These are phyloP conservation scores for Elysia crispata DNA, from an alignment of 2,888 invertebrate genomes.

Conservation along the genomic window DNA sequence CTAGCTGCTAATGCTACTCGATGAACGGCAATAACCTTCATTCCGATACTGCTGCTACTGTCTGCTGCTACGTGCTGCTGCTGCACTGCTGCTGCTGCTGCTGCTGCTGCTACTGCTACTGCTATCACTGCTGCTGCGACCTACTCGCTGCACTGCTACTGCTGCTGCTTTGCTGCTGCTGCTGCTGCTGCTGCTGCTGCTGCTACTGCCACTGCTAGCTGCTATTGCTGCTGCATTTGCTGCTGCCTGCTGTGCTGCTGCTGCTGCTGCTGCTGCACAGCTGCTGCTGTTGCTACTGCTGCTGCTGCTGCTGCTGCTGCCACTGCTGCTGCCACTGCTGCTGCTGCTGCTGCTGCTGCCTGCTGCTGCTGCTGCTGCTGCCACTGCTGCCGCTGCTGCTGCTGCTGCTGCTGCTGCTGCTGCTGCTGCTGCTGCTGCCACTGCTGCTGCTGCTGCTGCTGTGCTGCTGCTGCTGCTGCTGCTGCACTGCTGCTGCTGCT, in stretches of 20 bases:
- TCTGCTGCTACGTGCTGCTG: constrained; percentile 21
- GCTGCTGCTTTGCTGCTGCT: too few species aligned
- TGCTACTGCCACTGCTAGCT: background rate
- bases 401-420: constrained; percentile 18
- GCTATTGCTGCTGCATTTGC: background rate
- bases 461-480: too few species aligned
- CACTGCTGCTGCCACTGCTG: background rate
- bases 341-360: background rate
- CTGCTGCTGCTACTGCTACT: constrained; percentile 20
- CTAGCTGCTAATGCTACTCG: background rate
- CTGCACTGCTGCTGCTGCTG: background rate
- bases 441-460: too few species aligned
- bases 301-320: background rate
- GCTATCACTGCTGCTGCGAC: background rate
- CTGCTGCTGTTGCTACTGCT: too few species aligned
- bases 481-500: background rate
- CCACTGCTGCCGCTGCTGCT: constrained; percentile 5
- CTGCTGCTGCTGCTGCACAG: constrained; percentile 3
- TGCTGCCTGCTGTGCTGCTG: background rate
- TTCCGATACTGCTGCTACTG: background rate
- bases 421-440: constrained; percentile 24
- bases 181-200: background rate
- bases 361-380: too few species aligned
- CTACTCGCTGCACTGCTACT: too few species aligned
- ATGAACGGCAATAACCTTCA: background rate